Conservation (phyloP, 2,888 invertebrate genomes). For the Dasysyrphus albostriatus region DNA sequence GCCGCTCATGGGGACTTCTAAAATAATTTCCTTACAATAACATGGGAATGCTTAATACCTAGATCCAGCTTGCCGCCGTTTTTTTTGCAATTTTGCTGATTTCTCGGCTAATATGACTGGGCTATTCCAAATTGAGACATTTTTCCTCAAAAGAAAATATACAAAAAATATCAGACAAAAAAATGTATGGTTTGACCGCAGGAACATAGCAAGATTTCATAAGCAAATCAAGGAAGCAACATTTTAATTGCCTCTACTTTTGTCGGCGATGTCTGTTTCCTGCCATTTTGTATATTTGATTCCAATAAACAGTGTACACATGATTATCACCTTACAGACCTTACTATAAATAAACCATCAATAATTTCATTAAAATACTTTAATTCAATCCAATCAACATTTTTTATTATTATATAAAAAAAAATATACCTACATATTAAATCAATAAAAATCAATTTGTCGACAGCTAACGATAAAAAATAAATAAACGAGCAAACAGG, state of each 20-base stretch:
- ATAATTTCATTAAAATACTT: constrained; percentile 16
- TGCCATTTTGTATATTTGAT: constrained; percentile 3
- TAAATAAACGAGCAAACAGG: constrained; percentile 8
- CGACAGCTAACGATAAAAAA: constrained; percentile 32
- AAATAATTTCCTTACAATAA: too few relatives aligned
- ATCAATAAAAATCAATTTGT: constrained; percentile 42
- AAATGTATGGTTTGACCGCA: too few relatives aligned
- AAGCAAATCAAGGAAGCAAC: too few relatives aligned
- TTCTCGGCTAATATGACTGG: too few relatives aligned
- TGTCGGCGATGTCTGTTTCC: background rate
- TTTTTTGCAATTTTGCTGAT: too few relatives aligned
- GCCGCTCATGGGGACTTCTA: too few relatives aligned
- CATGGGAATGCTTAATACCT: too few relatives aligned
- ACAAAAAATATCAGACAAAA: too few relatives aligned
- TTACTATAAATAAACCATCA: constrained; percentile 2
- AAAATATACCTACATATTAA: background rate
- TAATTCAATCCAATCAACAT: constrained; percentile 37
- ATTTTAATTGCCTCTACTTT: background rate
- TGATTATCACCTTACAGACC: background rate
- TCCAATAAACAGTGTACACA: background rate
- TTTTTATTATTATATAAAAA: background rate
- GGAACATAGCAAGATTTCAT: too few relatives aligned
- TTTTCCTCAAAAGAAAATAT: too few relatives aligned
- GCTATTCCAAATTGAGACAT: too few relatives aligned
- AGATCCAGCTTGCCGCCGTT: too few relatives aligned